These are phyloP conservation scores for Tanaodytes sp. DNA, from an alignment of 2,888 invertebrate genomes.

Conservation along the genomic window DNA sequence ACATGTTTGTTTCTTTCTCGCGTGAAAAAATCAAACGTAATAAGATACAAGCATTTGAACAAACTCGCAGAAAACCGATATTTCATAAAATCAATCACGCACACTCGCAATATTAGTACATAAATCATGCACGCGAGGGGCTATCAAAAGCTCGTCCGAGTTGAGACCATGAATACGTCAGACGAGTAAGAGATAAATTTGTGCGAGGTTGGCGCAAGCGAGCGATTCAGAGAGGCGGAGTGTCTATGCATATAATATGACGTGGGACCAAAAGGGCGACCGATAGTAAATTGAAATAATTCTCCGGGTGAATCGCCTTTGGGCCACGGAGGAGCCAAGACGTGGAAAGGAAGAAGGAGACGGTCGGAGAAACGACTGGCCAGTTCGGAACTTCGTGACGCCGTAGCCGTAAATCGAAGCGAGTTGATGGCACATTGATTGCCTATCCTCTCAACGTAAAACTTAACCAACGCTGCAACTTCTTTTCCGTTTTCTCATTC, in stretches of 20 bases:
- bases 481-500: conserved; percentile 43
- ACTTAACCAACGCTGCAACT: conserved; percentile 51
- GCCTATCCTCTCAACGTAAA: conserved; percentile 68
- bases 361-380: conserved; percentile 53
- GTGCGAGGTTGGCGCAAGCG: conserved; percentile 47
- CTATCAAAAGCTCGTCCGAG: conserved; percentile 53
- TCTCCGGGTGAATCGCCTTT: conserved; percentile 64
- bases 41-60: conserved; percentile 39
- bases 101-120: conserved; percentile 54
- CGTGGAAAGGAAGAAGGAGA: conserved; percentile 36
- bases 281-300: conserved; percentile 70
- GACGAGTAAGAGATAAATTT: conserved; percentile 54
- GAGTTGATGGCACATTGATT: conserved; percentile 72
- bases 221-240: conserved; percentile 40
- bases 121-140: conserved; percentile 55
- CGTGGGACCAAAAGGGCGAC: conserved; percentile 54
- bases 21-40: too few species aligned
- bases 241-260: conserved; percentile 57
- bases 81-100: conserved; percentile 54
- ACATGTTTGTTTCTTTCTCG: too few species aligned
- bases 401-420: conserved; percentile 70
- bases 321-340: conserved; percentile 56
- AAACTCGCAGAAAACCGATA: conserved; percentile 48
- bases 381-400: conserved; percentile 62
- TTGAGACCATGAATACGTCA: conserved; percentile 54